Evolutionary conservation across 2,797 vertebrate genomes (phyloP), one percentile per base, ranked within the genome.

Genomic region (Acestrorhynchus altus): DNA sequence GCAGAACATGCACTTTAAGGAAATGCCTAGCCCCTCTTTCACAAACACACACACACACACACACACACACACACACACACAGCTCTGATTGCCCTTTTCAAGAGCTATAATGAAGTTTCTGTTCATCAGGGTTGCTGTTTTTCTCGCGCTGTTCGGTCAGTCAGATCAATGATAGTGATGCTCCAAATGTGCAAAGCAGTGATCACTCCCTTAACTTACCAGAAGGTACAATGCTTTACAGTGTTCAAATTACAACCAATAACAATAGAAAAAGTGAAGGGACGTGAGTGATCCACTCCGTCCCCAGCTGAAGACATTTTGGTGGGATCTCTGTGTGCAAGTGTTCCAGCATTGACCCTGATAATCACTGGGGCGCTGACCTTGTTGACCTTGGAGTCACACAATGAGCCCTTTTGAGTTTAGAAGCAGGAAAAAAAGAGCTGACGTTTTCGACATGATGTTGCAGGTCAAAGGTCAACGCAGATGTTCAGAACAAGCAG

Each of bases 1-100:
- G 76, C 86, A 71, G 83, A 61, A 69, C 56, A 69, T 22, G 20
- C 65, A 68, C 71, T 72, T 47, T 75, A 56, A 80, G 73, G 72
- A 77, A 81, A 77, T 42, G 69, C 74, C 65, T 66, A 44, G 69
- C 64, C 70, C 54, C 54, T 39, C 24, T 56, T 31, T 22, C 10
- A 11, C 40, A 8, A 16, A 18, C 68, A 57, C 47, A 49, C n/a
- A 1, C 24, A 24, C 54, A 59, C 76, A 74, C 57, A 26, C 10
- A 8, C n/a, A 44, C 18, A n/a, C 22, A 59, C 70, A 64, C 31
- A 20, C 13, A 20, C 61, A 20, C 9, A 44, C 31, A 18, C 59
- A 4, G 24, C 42, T 40, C 70, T 72, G 69, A 78, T 67, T 73
- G 77, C 69, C 75, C 54, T 78, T 78, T 72, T 59, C 44, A 72